Evolutionary conservation across 92 coral and sea anemone species (phyloP).

Genomic region (Palythoa grandiflora): DNA sequence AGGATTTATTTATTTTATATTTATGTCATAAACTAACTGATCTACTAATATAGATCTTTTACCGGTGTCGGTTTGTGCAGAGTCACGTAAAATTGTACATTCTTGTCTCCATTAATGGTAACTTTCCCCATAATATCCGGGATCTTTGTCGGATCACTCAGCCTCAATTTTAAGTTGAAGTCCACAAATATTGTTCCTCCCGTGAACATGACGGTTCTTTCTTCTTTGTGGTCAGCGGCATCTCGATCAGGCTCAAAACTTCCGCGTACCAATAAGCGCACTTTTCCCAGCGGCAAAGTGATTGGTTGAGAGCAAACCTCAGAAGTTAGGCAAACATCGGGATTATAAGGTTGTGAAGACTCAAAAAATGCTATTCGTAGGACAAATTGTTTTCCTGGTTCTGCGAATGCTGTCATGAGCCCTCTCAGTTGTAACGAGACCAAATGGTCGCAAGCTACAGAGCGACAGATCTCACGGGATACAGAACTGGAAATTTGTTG

Average conservation of each 20-base stretch:
- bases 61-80: conserved; percentile 84
- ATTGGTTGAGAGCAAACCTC: conserved; percentile 84
- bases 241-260: conserved; percentile 86
- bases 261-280: conserved; percentile 87
- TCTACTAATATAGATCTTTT: background rate
- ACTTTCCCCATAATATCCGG: conserved; percentile 87
- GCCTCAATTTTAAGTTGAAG: conserved; percentile 81
- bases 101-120: conserved; percentile 72
- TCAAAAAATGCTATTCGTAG: conserved; percentile 82
- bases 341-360: conserved; percentile 68
- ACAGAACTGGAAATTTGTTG: conserved; percentile 75
- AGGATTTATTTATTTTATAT: background rate
- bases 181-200: conserved; percentile 89
- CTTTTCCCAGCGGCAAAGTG: conserved; percentile 76
- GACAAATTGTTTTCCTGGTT: conserved; percentile 93
- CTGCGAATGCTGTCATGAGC: conserved; percentile 78
- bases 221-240: conserved; percentile 89
- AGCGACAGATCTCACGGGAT: conserved; percentile 70
- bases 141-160: conserved; percentile 88
- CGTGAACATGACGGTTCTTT: conserved; percentile 77
- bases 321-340: conserved; percentile 75
- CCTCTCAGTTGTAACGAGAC: conserved; percentile 79
- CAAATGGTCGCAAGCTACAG: conserved; percentile 57
- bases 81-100: conserved; percentile 70
- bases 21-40: background rate